These are phyloP conservation scores for Bettongia penicillata DNA, from an alignment of 2,113 vertebrate species.

Conservation along the genomic window DNA sequence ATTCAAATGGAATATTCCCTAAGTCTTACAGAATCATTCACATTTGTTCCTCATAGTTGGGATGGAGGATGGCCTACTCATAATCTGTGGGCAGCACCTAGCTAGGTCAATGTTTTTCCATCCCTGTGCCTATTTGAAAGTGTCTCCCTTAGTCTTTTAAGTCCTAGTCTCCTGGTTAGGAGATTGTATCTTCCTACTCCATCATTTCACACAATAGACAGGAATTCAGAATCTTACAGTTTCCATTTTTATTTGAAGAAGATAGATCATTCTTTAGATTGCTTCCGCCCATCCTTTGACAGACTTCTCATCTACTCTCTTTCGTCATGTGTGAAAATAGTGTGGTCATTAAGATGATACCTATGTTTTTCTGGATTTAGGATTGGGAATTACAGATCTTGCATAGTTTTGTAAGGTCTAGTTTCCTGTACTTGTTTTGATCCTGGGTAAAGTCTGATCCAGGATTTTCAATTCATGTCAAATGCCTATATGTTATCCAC, in stretches of 20 bases:
- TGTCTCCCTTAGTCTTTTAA: background rate
- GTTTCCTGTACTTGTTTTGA: background rate
- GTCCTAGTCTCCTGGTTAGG: background rate
- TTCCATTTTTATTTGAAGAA: background rate
- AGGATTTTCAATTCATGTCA: background rate
- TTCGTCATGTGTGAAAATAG: background rate
- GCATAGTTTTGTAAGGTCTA: background rate
- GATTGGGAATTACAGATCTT: background rate
- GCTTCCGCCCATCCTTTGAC: background rate
- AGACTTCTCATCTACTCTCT: background rate
- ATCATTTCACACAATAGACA: background rate
- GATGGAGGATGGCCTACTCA: background rate
- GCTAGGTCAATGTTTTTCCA: background rate
- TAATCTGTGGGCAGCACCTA: background rate
- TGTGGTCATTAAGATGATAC: background rate
- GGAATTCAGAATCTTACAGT: background rate
- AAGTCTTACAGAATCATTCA: background rate
- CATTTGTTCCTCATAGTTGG: background rate
- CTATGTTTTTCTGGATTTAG: background rate
- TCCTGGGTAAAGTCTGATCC: background rate
- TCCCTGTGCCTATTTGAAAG: background rate
- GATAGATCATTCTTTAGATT: background rate
- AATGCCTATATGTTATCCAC: background rate
- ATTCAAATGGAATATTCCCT: background rate
- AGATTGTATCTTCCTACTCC: background rate